Percentiles rank a stretch among this genome's conserved stretches.
These are phyloP conservation scores for Varecia variegata DNA, from an alignment of 2,797 vertebrate genomes.

Conservation along the genomic window DNA sequence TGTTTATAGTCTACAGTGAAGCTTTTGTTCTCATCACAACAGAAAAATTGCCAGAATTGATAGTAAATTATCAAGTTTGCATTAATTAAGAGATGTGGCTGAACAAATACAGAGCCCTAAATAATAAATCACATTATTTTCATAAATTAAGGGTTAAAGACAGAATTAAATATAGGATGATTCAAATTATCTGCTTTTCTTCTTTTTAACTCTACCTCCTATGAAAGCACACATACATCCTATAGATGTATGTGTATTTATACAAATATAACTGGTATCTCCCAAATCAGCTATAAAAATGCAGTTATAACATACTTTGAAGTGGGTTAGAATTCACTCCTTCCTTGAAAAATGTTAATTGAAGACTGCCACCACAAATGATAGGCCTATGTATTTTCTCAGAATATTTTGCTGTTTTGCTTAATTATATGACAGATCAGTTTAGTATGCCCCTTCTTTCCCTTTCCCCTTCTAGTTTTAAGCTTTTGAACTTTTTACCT, in stretches of 20 bases:
- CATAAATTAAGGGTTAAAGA: not conserved
- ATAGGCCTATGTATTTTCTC: not conserved
- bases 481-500: slow-evolving; percentile 24
- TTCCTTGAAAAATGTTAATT: not conserved
- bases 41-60: not conserved
- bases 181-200: not conserved
- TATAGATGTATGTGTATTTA: not conserved
- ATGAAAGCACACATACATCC: not conserved
- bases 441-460: not conserved
- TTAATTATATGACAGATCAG: not conserved
- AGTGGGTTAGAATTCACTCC: not conserved
- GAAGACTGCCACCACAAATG: not conserved
- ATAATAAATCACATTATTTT: not conserved
- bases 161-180: not conserved
- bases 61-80: not conserved
- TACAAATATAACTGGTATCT: not conserved
- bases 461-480: not conserved
- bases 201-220: not conserved
- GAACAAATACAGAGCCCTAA: not conserved
- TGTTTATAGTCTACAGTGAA: not conserved
- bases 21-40: not conserved
- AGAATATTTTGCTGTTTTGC: not conserved
- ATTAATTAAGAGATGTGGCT: not conserved
- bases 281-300: not conserved
- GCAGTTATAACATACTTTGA: not conserved